phyloP scores from a whole-genome alignment of 2,797 vertebrate genomes.

The Etheostoma nigrum region DNA sequence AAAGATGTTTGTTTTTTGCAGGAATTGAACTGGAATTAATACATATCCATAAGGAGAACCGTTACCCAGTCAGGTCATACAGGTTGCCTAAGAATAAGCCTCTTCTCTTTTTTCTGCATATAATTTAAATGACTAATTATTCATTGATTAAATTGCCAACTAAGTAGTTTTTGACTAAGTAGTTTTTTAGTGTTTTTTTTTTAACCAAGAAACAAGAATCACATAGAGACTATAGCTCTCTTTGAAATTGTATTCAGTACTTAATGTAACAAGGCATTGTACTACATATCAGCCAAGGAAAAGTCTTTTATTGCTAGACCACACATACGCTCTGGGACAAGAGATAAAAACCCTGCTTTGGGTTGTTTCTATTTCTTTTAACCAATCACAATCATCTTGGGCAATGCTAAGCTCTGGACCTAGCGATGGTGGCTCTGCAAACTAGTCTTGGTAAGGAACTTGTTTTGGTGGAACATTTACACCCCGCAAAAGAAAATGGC shows the following conservation, averaged over 20 bases:
- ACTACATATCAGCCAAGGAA: neutral
- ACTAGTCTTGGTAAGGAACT: no score
- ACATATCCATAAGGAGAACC: neutral
- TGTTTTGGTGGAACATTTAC: no score
- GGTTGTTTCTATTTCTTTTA: no score
- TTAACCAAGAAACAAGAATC: constrained; percentile 10
- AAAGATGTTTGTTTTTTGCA: neutral
- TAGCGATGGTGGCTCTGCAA: no score
- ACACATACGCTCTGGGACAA: no score
- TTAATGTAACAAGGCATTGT: neutral
- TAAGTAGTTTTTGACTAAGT: no score
- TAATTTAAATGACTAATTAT: constrained; percentile 2
- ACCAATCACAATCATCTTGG: no score
- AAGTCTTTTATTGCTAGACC: no score
- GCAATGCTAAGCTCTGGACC: no score
- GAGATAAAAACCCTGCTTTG: no score
- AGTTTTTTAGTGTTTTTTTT: no score
- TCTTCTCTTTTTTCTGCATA: constrained; percentile 4
- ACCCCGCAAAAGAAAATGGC: no score
- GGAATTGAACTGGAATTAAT: constrained; percentile 3
- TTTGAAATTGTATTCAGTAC: constrained; percentile 7
- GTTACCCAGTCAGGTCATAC: neutral
- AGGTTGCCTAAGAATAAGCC: neutral
- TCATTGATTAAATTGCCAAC: neutral
- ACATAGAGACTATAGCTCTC: neutral